A percentile compares a stretch with the other conserved stretches of the same genome.
Conservation (phyloP, 2,113 vertebrate species). For the Theristicus caerulescens region DNA sequence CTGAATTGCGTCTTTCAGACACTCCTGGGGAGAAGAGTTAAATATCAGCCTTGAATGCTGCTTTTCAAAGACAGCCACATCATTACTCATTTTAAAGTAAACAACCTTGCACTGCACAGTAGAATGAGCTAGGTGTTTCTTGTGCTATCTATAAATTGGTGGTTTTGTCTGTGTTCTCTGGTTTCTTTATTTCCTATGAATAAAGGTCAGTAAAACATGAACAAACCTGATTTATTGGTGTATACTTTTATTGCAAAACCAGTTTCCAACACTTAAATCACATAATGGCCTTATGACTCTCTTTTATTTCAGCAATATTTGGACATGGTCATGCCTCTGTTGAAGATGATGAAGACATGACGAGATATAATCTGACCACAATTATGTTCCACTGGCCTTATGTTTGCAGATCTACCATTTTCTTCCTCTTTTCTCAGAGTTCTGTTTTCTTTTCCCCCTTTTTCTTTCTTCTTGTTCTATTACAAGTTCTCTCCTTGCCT, state of each 20-base stretch:
- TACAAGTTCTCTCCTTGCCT: not conserved
- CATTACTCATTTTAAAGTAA: constrained; percentile 14
- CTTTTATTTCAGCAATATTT: not conserved
- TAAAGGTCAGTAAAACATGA: not conserved
- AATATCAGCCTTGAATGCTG: not conserved
- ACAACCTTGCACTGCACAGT: not conserved
- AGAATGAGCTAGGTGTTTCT: not conserved
- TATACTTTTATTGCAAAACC: not conserved
- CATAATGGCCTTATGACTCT: not conserved
- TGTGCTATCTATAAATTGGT: not conserved
- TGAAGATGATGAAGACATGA: not conserved
- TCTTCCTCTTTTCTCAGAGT: not conserved
- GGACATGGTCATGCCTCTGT: not conserved
- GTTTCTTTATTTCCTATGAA: not conserved
- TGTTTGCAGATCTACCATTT: not conserved
- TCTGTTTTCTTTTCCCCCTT: not conserved
- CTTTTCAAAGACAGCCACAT: not conserved
- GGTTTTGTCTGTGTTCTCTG: not conserved
- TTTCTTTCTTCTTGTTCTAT: not conserved
- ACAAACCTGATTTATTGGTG: not conserved
- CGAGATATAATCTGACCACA: not conserved
- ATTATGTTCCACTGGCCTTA: not conserved
- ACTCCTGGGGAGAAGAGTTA: not conserved
- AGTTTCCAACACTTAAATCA: not conserved
- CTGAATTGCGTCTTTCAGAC: constrained; percentile 14